phyloP scores from a whole-genome alignment of 2,113 vertebrate genomes.

The Mohoua ochrocephala region DNA sequence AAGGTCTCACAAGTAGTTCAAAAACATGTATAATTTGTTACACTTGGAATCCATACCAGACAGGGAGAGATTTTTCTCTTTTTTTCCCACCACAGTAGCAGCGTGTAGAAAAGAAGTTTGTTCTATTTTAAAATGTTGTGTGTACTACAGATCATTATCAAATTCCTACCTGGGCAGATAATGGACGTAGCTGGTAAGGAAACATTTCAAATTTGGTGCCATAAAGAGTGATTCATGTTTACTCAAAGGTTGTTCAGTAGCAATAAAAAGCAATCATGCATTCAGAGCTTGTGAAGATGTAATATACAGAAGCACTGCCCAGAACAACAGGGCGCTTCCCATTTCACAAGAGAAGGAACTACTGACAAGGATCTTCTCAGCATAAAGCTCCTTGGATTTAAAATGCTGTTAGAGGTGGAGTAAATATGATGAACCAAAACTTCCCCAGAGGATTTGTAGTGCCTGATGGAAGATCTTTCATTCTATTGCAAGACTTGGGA shows the following conservation, averaged over 20 bases:
- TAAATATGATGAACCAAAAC: background rate
- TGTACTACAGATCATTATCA: conserved; percentile 6
- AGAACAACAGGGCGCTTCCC: background rate
- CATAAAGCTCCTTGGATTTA: background rate
- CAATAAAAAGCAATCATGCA: conserved; percentile 48
- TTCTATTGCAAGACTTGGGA: background rate
- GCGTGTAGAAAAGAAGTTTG: background rate
- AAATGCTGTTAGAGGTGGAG: background rate
- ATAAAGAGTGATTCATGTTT: conserved; percentile 58
- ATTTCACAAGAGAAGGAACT: background rate
- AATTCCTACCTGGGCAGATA: conserved; percentile 9
- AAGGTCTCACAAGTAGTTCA: background rate
- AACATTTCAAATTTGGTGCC: conserved; percentile 22
- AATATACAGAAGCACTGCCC: background rate
- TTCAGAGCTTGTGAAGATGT: background rate
- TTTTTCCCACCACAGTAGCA: background rate
- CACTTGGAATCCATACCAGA: background rate
- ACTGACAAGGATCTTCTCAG: background rate
- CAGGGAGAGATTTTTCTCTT: background rate
- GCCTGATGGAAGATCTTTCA: background rate
- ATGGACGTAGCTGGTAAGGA: conserved; percentile 13
- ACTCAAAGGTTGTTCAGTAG: conserved; percentile 34
- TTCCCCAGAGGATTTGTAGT: background rate
- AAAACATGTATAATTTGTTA: background rate
- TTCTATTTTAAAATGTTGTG: conserved; percentile 1